Conservation (phyloP, 2,113 vertebrate species). For the Passer montanus region DNA sequence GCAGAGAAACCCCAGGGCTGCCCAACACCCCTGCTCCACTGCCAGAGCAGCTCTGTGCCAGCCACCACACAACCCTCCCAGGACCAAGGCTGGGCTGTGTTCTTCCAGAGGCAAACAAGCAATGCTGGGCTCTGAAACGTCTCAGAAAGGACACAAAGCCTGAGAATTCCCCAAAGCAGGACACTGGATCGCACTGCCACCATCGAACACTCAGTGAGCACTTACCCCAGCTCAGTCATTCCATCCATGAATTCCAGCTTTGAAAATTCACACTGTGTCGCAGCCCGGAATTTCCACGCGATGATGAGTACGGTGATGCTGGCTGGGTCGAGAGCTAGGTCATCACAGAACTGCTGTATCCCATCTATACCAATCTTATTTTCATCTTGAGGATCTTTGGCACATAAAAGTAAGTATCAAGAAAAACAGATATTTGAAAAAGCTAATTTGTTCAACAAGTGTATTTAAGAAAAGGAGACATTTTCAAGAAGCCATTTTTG, state of each 20-base stretch:
- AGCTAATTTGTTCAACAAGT: background rate
- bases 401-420: constrained; percentile 22
- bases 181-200: background rate
- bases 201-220: background rate
- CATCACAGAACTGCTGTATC: constrained; percentile 87
- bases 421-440: background rate
- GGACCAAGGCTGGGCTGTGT: background rate
- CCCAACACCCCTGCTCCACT: background rate
- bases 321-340: constrained; percentile 84
- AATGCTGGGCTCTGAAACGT: background rate
- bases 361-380: constrained; percentile 89
- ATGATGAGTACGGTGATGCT: constrained; percentile 86
- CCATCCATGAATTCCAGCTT: constrained; percentile 86
- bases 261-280: constrained; percentile 86
- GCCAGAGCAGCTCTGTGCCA: background rate
- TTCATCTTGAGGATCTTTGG: constrained; percentile 87
- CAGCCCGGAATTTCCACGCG: constrained; percentile 86
- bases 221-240: constrained; percentile 86
- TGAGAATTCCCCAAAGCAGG: background rate
- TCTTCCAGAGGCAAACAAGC: background rate
- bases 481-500: background rate
- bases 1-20: background rate
- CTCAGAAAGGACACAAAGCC: background rate
- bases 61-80: background rate
- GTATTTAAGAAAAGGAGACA: background rate